phyloP scores from a whole-genome alignment of 2,797 vertebrate species.

The Myioborus melanocephalus region DNA sequence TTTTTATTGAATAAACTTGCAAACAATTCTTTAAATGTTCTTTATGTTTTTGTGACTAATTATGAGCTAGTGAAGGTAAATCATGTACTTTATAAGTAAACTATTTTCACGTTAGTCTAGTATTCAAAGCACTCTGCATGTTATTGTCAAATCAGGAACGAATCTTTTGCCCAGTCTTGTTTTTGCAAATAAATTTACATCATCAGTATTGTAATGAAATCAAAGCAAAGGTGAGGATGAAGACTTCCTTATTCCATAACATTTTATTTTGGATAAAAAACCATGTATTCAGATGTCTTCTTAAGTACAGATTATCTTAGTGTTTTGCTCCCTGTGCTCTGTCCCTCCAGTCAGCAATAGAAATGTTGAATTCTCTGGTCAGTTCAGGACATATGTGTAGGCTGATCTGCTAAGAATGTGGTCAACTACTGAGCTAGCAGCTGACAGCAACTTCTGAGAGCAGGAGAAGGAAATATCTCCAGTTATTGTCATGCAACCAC shows the following conservation, averaged over 20 bases:
- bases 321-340: background rate
- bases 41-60: background rate
- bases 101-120: background rate
- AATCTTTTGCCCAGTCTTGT: slow-evolving; percentile 6
- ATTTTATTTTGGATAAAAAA: background rate
- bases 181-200: slow-evolving; percentile 16
- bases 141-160: background rate
- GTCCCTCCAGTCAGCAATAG: background rate
- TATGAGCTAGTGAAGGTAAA: background rate
- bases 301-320: background rate
- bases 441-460: background rate
- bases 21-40: background rate
- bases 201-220: background rate
- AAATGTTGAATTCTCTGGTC: background rate
- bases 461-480: background rate
- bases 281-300: background rate
- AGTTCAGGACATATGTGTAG: background rate
- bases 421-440: background rate
- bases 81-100: background rate
- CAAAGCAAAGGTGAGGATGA: background rate
- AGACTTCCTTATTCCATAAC: background rate
- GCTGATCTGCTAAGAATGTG: background rate
- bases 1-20: background rate
- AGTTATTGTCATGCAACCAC: background rate
- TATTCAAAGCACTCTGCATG: background rate